Evolutionary conservation across 1,140 invertebrate species (phyloP), one percentile per base, ranked within the genome.

Genomic region (Delia radicum): DNA sequence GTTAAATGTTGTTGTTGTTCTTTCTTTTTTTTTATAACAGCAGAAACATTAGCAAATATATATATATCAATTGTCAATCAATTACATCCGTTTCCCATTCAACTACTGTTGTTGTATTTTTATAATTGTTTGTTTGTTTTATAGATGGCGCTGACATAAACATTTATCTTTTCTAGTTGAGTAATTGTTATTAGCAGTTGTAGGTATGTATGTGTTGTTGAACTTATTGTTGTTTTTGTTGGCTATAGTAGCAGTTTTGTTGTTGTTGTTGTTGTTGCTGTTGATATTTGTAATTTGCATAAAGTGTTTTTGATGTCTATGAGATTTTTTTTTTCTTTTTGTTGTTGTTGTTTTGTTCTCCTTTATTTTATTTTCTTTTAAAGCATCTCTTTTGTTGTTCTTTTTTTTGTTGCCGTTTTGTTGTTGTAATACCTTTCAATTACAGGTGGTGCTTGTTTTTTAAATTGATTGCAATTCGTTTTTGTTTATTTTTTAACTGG

Each of bases 51-150:
- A 18, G 48, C n/a, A 55, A 55, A 55, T 55, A 15, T 21, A 55
- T 55, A 55, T 55, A 15, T 21, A 55, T 55, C 48, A 55, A 18
- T 69, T 69, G 65, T 69, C 65, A 69, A 69, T 69, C 65, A 69
- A 69, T 69, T 37, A 24, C 29, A 69, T 69, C 65, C 65, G 65
- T 69, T 69, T 28, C n/a, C n/a, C n/a, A n/a, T 67, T n/a, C 6
- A 0, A 31, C 13, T 67, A 18, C 48, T 18, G 8, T 37, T 37
- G 21, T 21, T 21, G 24, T 55, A 21, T 55, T 21, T 55, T 55
- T 55, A 8, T 24, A 24, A 55, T 55, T 55, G n/a, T 21, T 24
- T 55, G 48, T 55, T 21, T 21, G n/a, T 21, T 55, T 55, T 21
- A 55, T 18, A 24, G 48, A 21, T 55, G n/a, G 18, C 21, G 48